Evolutionary conservation across 1,140 invertebrate genomes (phyloP).

Genomic region (Tetraneura akinire): DNA sequence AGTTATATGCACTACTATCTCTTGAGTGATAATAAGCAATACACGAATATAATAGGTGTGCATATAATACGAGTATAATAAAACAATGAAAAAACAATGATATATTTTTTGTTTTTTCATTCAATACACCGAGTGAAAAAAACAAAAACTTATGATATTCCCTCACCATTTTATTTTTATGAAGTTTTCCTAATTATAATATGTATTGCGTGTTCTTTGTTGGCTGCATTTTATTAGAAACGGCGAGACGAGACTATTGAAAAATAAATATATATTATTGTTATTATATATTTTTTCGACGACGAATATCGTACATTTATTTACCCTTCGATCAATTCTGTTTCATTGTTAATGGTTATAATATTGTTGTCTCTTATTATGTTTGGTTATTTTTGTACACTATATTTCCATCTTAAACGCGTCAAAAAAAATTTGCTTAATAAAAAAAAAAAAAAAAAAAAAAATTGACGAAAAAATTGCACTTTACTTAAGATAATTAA

Average conservation of each 20-base stretch:
- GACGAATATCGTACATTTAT: not conserved
- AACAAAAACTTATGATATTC: not conserved
- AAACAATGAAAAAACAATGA: slow-evolving; percentile 35
- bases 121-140: not conserved
- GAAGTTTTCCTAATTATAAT: slow-evolving; percentile 10
- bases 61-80: not conserved
- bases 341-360: slow-evolving; percentile 6
- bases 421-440: no score
- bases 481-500: no score
- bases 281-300: not conserved
- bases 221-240: not conserved
- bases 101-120: not conserved
- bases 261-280: no score
- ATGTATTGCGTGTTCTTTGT: not conserved
- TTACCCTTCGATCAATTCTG: not conserved
- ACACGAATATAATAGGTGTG: no score
- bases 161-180: not conserved
- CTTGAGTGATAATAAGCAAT: slow-evolving; percentile 7
- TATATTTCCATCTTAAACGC: no score
- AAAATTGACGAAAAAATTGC: no score
- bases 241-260: not conserved
- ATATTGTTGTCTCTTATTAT: no score
- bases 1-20: slow-evolving; percentile 13
- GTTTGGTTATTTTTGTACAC: no score
- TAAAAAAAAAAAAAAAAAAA: no score